Evolutionary conservation across 2,113 vertebrate species (phyloP).

Genomic region (Neotoma lepida): DNA sequence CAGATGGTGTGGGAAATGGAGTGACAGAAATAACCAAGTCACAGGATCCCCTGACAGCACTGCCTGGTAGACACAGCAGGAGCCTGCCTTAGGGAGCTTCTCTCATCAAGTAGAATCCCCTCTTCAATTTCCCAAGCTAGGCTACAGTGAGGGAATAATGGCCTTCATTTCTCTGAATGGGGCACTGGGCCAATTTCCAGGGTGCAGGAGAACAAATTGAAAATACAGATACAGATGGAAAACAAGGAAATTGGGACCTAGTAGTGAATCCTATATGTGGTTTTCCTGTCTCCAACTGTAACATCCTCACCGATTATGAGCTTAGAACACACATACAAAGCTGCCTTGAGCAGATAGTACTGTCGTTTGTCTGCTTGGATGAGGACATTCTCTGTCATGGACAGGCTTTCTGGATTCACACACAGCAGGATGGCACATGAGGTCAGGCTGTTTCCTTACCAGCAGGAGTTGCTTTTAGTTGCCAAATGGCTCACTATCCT

Average conservation of each 20-base stretch:
- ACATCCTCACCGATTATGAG: neutral
- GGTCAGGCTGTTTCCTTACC: neutral
- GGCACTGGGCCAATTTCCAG: neutral
- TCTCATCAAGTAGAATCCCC: neutral
- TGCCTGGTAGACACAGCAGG: neutral
- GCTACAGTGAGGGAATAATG: neutral
- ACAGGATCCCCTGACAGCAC: neutral
- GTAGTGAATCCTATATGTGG: neutral
- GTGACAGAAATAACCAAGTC: neutral
- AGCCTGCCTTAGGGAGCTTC: neutral
- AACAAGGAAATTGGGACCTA: slow-evolving; percentile 17
- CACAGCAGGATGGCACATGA: neutral
- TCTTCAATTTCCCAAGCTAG: neutral
- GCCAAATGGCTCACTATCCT: neutral
- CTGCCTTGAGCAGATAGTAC: neutral
- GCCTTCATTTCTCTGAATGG: neutral
- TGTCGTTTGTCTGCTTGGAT: neutral
- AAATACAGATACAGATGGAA: slow-evolving; percentile 31
- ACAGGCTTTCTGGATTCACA: neutral
- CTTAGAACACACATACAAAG: neutral
- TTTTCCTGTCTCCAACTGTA: neutral
- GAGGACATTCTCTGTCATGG: neutral
- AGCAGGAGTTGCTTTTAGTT: neutral
- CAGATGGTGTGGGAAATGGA: slow-evolving; percentile 1
- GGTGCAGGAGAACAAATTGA: slow-evolving; percentile 19